A percentile compares a stretch with the other conserved stretches of the same genome.
phyloP scores from a whole-genome alignment of 2,113 vertebrate species.

The Porphyrio hochstetteri region DNA sequence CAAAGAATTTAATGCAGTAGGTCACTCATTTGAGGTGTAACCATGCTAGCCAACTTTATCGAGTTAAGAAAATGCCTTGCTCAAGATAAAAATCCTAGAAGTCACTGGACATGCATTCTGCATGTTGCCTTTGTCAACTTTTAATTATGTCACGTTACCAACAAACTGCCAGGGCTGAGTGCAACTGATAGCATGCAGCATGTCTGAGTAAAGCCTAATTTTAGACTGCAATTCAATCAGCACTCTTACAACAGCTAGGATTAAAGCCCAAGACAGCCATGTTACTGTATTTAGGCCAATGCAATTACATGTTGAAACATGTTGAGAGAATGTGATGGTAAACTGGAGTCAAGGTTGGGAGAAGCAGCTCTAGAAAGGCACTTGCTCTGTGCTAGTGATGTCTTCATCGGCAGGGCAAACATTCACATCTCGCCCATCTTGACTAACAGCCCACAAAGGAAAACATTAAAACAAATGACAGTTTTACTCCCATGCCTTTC shows the following conservation, averaged over 20 bases:
- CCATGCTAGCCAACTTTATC: neutral
- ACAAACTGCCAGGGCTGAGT: neutral
- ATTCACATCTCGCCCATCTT: rapidly evolving
- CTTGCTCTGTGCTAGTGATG: neutral
- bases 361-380: neutral
- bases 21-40: neutral
- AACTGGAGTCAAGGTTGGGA: neutral
- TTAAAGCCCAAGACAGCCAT: neutral
- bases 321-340: neutral
- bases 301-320: neutral
- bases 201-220: constrained; percentile 28
- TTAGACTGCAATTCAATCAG: constrained; percentile 29
- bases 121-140: neutral
- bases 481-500: neutral
- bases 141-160: constrained; percentile 31
- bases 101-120: neutral
- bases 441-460: neutral
- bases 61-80: neutral
- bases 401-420: neutral
- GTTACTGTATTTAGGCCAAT: neutral
- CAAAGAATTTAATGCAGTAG: neutral
- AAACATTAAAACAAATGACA: neutral
- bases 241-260: constrained; percentile 13
- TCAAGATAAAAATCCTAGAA: neutral
- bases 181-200: neutral